Evolutionary conservation across 2,797 vertebrate genomes (phyloP), one percentile per base, ranked within the genome.

Genomic region (Gephyroberyx darwinii): DNA sequence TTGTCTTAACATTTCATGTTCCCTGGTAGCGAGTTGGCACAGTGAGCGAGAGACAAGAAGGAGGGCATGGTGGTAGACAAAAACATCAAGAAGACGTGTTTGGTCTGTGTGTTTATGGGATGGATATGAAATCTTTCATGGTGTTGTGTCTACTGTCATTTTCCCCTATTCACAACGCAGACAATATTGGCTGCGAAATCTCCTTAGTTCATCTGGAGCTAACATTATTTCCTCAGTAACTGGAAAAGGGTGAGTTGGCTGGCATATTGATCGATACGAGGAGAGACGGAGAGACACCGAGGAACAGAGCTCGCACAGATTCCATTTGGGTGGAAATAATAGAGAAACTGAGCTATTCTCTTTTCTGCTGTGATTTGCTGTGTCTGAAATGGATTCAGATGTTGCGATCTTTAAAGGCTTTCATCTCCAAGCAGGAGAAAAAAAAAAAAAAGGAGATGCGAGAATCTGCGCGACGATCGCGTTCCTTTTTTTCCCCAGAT

Each of bases 401-500:
- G 74, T 48, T 48, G 67, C 60, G 59, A 80, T 76, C 76, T 85
- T 78, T 58, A 78, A 81, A 86, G 57, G 72, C 81, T 82, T 85
- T 82, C 68, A 75, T 74, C 79, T 87, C 55, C 14, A 30, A 80
- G 48, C 13, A 10, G 31, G 12, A 13, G 45, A 1, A 8, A 17
- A 39, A 0, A 22, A 53, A 39, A 16, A 59, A 1, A 26, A 58
- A 61, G 60, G 41, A 65, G 58, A 70, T 53, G 68, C 16, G 1
- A 41, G 47, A 85, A 81, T 82, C 64, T 78, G 67, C 65, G 61
- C 62, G 68, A 75, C 5, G 35, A 76, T 73, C 51, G 14, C 20
- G 39, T 79, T 71, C 78, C 56, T 65, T 77, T 55, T 65, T 73
- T 57, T 43, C 26, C 59, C 66, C 77, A 75, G 59, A 64, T 64